Percentiles rank a stretch among this genome's conserved stretches.
phyloP scores from a whole-genome alignment of 1,140 invertebrate species.

The Diachasma alloeum region DNA sequence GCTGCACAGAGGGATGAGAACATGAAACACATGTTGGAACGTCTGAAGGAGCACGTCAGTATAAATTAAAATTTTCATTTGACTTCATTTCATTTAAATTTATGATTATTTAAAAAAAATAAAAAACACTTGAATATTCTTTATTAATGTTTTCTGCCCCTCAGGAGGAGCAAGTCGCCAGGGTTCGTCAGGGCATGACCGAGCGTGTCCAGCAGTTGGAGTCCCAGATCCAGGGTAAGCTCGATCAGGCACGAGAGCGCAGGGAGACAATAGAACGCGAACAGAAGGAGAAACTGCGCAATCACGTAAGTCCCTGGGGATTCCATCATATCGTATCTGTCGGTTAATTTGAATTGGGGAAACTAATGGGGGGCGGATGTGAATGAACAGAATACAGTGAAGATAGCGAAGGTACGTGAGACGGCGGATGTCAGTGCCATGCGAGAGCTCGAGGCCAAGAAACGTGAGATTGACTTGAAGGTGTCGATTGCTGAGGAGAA shows the following conservation, averaged over 20 bases:
- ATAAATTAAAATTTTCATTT: constrained; percentile 5
- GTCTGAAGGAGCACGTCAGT: constrained; percentile 89
- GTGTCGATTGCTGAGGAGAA: constrained; percentile 79
- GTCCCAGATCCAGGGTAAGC: constrained; percentile 75
- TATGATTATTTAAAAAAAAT: too few species aligned
- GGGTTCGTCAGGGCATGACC: constrained; percentile 71
- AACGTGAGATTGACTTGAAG: constrained; percentile 49
- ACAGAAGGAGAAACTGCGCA: constrained; percentile 78
- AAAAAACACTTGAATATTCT: too few species aligned
- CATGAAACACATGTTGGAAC: constrained; percentile 86
- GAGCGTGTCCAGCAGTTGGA: constrained; percentile 74
- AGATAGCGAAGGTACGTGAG: constrained; percentile 76
- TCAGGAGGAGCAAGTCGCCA: constrained; percentile 77
- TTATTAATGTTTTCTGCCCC: constrained; percentile 32
- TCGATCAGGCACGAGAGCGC: constrained; percentile 75
- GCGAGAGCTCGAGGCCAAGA: constrained; percentile 76
- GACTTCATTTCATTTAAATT: too few species aligned
- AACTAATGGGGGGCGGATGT: constrained; percentile 31
- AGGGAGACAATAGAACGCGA: constrained; percentile 75
- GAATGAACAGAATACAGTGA: constrained; percentile 69
- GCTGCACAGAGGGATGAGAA: constrained; percentile 86
- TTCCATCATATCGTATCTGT: not conserved
- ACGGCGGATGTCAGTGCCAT: constrained; percentile 70
- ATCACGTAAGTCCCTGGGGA: constrained; percentile 71
- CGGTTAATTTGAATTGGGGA: not conserved